Conservation (phyloP, 2,888 invertebrate species). For the Lissocephala sabroskyi region DNA sequence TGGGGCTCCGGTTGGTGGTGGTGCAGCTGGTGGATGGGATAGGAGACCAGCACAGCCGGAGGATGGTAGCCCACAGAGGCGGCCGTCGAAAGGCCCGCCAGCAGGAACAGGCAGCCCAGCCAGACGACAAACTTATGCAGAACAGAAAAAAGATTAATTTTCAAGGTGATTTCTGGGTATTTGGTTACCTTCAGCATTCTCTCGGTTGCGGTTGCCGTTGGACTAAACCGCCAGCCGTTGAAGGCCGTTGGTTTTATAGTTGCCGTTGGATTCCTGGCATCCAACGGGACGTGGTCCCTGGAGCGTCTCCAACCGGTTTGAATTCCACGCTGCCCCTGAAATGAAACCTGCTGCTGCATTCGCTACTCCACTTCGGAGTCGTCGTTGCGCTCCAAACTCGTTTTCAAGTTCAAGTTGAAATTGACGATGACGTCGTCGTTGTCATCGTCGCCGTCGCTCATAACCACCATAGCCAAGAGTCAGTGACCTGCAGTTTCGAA, state of each 20-base stretch:
- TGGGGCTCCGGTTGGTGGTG: constrained; percentile 1
- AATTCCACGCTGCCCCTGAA: not conserved
- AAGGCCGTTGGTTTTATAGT: constrained; percentile 27
- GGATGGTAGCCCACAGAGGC: constrained; percentile 31
- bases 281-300: constrained; percentile 10
- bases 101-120: too few species aligned
- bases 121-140: constrained; percentile 1
- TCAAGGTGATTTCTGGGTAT: not conserved
- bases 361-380: constrained; percentile 27
- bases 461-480: too few species aligned
- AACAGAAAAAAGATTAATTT: not conserved
- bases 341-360: constrained; percentile 46
- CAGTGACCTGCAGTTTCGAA: too few species aligned
- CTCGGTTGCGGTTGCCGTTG: constrained; percentile 9
- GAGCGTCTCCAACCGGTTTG: constrained; percentile 46
- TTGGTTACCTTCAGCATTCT: constrained; percentile 25
- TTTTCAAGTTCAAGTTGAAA: constrained; percentile 70
- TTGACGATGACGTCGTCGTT: too few species aligned
- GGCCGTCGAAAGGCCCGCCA: too few species aligned
- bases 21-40: too few species aligned
- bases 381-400: constrained; percentile 34
- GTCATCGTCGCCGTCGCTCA: too few species aligned
- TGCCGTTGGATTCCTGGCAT: not conserved
- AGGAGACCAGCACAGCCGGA: constrained; percentile 7
- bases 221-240: constrained; percentile 28